Conservation (phyloP, 2,888 invertebrate genomes). For the Pyrochroa serraticornis region DNA sequence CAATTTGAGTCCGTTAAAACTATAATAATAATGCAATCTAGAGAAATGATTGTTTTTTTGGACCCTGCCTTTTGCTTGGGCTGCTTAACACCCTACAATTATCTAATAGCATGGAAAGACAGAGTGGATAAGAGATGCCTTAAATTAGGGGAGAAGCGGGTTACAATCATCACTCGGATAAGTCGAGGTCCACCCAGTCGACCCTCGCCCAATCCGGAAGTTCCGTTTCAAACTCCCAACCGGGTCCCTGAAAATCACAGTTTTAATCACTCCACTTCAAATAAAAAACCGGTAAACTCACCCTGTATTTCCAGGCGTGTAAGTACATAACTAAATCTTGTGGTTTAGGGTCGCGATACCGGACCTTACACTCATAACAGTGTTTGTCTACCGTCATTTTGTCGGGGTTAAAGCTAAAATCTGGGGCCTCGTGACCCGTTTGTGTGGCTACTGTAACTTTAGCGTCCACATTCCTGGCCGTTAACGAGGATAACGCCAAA, state of each 20-base stretch:
- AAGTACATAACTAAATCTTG: constrained; percentile 94
- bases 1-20: constrained; percentile 8
- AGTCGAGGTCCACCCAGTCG: constrained; percentile 79
- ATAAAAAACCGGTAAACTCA: constrained; percentile 50
- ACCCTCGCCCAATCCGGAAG: constrained; percentile 91
- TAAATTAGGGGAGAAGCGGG: constrained; percentile 33
- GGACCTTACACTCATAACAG: constrained; percentile 92
- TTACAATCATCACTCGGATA: constrained; percentile 53
- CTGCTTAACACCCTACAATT: constrained; percentile 28
- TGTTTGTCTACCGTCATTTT: constrained; percentile 82
- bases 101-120: constrained; percentile 52
- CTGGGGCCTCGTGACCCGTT: constrained; percentile 79
- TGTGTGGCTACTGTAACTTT: constrained; percentile 84
- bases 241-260: constrained; percentile 74
- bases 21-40: constrained; percentile 18
- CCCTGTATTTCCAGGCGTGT: constrained; percentile 93
- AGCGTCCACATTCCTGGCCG: constrained; percentile 54
- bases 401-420: constrained; percentile 69
- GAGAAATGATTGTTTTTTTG: constrained; percentile 51
- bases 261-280: neutral
- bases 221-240: constrained; percentile 92
- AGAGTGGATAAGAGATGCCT: constrained; percentile 54
- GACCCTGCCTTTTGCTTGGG: constrained; percentile 51
- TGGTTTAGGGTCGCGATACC: constrained; percentile 89
- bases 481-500: constrained; percentile 47